Conservation (phyloP, 2,113 vertebrate genomes). For the Lycaon pictus region DNA sequence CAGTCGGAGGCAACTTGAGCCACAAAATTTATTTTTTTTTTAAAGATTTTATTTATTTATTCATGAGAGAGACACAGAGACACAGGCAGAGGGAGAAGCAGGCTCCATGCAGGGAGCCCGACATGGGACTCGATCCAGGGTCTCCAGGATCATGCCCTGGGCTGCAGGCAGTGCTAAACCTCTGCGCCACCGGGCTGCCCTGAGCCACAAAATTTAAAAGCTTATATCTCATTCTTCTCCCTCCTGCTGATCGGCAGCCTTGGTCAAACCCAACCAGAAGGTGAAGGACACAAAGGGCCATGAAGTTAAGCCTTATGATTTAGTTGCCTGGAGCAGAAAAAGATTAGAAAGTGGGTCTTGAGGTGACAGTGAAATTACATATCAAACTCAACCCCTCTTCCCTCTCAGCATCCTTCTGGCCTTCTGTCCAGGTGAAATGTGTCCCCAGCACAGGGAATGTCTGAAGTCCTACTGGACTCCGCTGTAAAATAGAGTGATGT, state of each 20-base stretch:
- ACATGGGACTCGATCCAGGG: no score
- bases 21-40: neutral
- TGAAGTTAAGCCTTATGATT: neutral
- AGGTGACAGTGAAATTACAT: neutral
- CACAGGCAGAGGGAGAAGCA: no score
- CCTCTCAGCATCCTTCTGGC: neutral
- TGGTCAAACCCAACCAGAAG: neutral
- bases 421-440: neutral
- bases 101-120: no score
- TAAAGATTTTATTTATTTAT: no score
- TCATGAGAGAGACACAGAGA: no score
- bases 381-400: neutral
- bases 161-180: no score
- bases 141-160: no score
- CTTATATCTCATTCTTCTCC: neutral
- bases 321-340: neutral
- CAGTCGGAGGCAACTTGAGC: neutral
- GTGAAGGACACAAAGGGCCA: neutral
- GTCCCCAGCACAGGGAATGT: neutral
- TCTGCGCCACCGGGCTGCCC: no score
- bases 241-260: neutral
- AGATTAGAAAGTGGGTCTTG: neutral
- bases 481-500: neutral
- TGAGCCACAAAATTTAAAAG: neutral
- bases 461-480: neutral